phyloP scores from a whole-genome alignment of 2,113 vertebrate species.

The Campylomormyrus numenius region DNA sequence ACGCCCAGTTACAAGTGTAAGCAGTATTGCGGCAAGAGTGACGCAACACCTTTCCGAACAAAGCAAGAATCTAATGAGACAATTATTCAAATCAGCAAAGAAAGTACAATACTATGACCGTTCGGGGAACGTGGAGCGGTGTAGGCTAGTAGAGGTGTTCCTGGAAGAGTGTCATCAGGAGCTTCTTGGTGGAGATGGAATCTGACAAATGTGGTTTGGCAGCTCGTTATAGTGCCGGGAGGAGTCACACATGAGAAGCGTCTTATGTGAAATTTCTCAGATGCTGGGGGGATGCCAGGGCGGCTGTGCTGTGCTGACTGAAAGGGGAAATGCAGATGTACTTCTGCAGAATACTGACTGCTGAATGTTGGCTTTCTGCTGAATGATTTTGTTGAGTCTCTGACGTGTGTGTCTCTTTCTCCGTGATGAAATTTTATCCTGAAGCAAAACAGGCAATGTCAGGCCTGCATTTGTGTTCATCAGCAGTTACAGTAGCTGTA shows the following conservation, averaged over 20 bases:
- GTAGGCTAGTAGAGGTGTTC: neutral
- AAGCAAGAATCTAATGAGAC: neutral
- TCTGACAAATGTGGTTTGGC: neutral
- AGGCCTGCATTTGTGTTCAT: neutral
- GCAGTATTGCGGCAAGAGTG: neutral
- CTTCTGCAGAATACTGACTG: neutral
- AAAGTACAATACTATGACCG: neutral
- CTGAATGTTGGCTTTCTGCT: neutral
- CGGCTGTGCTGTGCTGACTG: neutral
- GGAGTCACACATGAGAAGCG: neutral
- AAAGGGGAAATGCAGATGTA: neutral
- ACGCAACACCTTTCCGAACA: neutral
- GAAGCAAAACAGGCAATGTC: neutral
- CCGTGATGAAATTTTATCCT: neutral
- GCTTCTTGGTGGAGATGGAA: neutral
- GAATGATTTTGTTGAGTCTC: neutral
- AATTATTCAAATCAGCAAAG: neutral
- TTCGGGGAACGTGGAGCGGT: neutral
- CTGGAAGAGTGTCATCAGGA: neutral
- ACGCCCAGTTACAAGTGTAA: neutral
- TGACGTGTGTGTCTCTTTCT: neutral
- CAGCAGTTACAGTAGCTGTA: neutral
- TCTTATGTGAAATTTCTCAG: neutral
- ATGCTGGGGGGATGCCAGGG: neutral
- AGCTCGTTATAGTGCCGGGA: neutral